Percentiles rank a stretch among this genome's conserved stretches.
Conservation (phyloP, 1,140 invertebrate genomes). For the Lordiphosa stackelbergi region DNA sequence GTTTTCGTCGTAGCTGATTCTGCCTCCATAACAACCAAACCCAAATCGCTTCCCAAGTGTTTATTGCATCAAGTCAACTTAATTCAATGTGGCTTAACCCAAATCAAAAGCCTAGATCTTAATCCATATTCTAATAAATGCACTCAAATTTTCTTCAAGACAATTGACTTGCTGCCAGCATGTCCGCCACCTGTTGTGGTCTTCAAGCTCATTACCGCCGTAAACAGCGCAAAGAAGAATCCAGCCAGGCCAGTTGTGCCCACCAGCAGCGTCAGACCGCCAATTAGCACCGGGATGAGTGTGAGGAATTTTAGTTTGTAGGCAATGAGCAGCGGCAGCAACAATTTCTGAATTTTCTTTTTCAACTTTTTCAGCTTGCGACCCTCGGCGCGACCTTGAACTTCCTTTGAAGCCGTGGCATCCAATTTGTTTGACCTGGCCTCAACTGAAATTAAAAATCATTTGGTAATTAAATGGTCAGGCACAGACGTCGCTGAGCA, state of each 20-base stretch:
- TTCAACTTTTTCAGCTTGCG: conserved; percentile 77
- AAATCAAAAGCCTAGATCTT: conserved; percentile 25
- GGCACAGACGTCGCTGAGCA: conserved; percentile 24
- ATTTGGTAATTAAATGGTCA: conserved; percentile 58
- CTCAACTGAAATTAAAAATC: conserved; percentile 27
- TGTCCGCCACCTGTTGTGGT: conserved; percentile 45
- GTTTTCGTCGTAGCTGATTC: too few relatives aligned
- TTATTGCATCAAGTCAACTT: background rate
- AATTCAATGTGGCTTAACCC: conserved; percentile 1
- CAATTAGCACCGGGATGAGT: conserved; percentile 85
- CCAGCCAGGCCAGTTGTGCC: conserved; percentile 87
- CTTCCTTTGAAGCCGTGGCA: conserved; percentile 53
- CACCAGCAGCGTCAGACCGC: conserved; percentile 84
- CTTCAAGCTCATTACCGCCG: conserved; percentile 80
- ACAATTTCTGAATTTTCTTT: conserved; percentile 83
- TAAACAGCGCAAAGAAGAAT: conserved; percentile 91
- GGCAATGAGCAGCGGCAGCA: conserved; percentile 86
- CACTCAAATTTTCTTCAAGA: conserved; percentile 63
- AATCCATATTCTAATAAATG: conserved; percentile 7
- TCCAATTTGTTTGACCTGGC: conserved; percentile 33
- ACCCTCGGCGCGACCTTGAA: conserved; percentile 61
- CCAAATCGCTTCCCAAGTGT: conserved; percentile 9
- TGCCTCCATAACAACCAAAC: too few relatives aligned
- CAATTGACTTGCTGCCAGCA: conserved; percentile 55
- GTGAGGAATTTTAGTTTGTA: conserved; percentile 91